A percentile compares a stretch with the other conserved stretches of the same genome.
These are phyloP conservation scores for Carcharodon carcharias DNA, from an alignment of 2,797 vertebrate genomes.

Conservation along the genomic window DNA sequence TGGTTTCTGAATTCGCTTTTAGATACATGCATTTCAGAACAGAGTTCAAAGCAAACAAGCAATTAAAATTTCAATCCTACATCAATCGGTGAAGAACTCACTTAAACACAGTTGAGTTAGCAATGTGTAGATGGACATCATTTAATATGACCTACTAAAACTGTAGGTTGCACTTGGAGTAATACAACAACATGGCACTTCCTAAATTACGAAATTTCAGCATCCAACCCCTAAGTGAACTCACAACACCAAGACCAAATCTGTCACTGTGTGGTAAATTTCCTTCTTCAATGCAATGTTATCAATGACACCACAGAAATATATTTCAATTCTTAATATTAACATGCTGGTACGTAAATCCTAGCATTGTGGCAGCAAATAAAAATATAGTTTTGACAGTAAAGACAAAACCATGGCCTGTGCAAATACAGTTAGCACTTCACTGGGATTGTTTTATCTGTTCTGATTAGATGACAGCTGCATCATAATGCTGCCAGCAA, in stretches of 20 bases:
- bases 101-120: neutral
- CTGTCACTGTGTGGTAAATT: neutral
- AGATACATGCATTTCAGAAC: neutral
- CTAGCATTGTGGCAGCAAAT: neutral
- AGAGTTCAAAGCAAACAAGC: neutral
- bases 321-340: neutral
- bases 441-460: neutral
- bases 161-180: neutral
- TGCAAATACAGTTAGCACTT: neutral
- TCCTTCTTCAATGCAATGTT: neutral
- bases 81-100: neutral
- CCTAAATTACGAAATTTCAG: neutral
- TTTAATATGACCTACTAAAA: neutral
- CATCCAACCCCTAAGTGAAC: neutral
- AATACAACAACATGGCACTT: neutral
- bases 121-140: neutral
- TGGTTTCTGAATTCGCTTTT: neutral
- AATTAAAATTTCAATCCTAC: neutral
- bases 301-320: neutral
- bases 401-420: neutral
- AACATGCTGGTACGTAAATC: neutral
- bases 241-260: neutral
- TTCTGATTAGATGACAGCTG: neutral
- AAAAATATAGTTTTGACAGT: neutral
- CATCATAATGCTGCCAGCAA: neutral